Evolutionary conservation across 2,888 invertebrate genomes (phyloP).

Genomic region (Eupithecia subfuscata): DNA sequence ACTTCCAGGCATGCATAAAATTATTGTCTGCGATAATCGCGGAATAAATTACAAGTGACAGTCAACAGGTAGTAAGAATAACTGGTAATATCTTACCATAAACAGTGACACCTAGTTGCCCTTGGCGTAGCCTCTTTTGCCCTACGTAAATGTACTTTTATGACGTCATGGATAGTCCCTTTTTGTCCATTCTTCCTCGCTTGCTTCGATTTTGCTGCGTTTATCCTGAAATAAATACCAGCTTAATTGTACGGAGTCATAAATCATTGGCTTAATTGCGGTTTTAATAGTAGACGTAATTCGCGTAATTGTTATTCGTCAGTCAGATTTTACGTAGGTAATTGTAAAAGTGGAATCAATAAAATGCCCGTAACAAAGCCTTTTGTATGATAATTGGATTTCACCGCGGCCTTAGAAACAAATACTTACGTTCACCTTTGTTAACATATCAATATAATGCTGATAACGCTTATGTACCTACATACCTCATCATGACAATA

Average conservation of each 20-base stretch:
- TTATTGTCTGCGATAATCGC: background rate
- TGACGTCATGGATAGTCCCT: background rate
- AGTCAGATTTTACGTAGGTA: background rate
- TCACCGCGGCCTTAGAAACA: background rate
- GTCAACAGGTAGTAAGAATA: background rate
- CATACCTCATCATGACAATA: background rate
- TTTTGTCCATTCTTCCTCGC: background rate
- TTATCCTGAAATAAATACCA: background rate
- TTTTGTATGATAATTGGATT: constrained; percentile 6
- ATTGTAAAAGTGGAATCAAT: background rate
- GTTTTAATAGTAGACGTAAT: background rate
- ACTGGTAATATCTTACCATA: constrained; percentile 3
- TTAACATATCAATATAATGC: background rate
- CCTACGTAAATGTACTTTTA: background rate
- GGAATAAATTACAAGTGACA: background rate
- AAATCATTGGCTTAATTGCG: constrained; percentile 1
- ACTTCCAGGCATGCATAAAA: background rate
- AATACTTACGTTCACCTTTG: background rate
- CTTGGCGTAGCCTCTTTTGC: background rate
- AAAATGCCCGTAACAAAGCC: background rate
- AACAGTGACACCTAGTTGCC: background rate
- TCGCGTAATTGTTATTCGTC: background rate
- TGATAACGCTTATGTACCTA: background rate
- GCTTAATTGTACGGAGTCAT: background rate
- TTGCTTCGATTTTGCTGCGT: background rate